phyloP scores from a whole-genome alignment of 2,113 vertebrate genomes.

The Callocephalon fimbriatum region DNA sequence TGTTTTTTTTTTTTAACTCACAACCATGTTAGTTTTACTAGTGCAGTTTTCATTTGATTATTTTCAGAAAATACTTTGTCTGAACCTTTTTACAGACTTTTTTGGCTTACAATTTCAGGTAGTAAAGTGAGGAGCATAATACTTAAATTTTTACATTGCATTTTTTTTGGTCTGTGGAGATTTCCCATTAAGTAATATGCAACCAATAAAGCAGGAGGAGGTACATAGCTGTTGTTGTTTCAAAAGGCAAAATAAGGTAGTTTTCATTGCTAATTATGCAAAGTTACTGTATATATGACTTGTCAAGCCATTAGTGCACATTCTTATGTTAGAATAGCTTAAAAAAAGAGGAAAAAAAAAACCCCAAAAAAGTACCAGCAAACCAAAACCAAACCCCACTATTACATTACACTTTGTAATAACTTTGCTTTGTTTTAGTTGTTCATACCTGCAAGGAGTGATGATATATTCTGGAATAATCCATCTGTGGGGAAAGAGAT shows the following conservation, averaged over 20 bases:
- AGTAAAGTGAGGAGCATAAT: neutral
- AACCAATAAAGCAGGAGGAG: neutral
- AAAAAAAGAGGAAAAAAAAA: fast-evolving
- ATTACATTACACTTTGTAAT: neutral
- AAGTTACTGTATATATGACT: neutral
- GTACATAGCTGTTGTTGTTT: neutral
- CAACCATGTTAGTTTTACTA: neutral
- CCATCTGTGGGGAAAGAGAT: neutral
- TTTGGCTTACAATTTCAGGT: neutral
- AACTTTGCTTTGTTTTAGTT: neutral
- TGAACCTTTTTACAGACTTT: neutral
- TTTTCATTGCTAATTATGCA: neutral
- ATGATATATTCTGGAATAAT: neutral
- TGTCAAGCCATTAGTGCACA: neutral
- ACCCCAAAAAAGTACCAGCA: neutral
- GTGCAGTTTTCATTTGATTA: neutral
- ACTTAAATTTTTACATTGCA: neutral
- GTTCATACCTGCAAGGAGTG: neutral
- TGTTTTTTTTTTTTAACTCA: neutral
- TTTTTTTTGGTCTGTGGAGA: neutral
- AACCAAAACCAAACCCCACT: fast-evolving
- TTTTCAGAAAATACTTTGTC: neutral
- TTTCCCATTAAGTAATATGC: neutral
- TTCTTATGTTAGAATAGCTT: neutral
- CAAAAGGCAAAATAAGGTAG: neutral